Evolutionary conservation across 2,797 vertebrate genomes (phyloP).

Genomic region (Characodon lateralis): DNA sequence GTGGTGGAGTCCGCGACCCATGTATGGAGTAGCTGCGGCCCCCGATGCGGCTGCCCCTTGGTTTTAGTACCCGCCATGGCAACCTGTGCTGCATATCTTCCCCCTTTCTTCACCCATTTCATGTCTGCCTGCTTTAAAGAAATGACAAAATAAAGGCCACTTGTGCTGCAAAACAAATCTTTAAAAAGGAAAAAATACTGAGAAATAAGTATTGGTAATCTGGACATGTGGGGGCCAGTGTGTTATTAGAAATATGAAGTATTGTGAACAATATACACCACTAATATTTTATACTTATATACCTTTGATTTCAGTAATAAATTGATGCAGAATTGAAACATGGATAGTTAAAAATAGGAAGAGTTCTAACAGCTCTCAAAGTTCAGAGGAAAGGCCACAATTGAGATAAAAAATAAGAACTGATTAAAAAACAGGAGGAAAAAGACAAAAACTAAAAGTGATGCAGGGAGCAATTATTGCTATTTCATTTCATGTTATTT

Average conservation of each 20-base stretch:
- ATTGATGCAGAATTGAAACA: not conserved
- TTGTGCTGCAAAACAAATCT: no score
- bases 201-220: not conserved
- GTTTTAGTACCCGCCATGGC: no score
- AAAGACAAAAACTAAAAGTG: not conserved
- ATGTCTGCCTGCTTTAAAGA: no score
- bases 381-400: not conserved
- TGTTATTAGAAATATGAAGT: not conserved
- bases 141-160: no score
- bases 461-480: not conserved
- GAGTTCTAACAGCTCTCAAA: not conserved
- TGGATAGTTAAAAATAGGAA: not conserved
- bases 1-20: no score
- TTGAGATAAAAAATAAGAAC: not conserved
- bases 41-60: no score
- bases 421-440: not conserved
- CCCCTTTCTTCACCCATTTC: no score
- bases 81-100: no score
- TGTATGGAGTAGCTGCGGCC: no score
- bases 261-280: not conserved
- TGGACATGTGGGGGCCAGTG: not conserved
- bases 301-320: not conserved
- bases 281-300: not conserved
- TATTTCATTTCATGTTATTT: not conserved
- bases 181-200: not conserved